phyloP scores from a whole-genome alignment of 92 coral and sea anemone genomes.

The Heliopora coerulea region DNA sequence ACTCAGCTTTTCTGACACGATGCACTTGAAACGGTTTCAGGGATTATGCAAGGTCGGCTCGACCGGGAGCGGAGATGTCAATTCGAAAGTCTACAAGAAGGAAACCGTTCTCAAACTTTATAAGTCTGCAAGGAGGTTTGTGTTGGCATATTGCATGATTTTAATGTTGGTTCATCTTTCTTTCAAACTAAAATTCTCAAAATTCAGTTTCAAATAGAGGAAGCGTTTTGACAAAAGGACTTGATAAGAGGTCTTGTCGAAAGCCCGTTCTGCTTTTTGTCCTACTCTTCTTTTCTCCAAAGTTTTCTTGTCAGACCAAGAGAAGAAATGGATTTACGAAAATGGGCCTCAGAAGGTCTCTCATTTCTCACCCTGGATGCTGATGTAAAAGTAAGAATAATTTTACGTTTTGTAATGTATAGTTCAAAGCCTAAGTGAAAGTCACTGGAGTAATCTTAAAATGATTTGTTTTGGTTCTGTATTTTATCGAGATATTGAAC shows the following conservation, averaged over 20 bases:
- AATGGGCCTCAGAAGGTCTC: constrained; percentile 95
- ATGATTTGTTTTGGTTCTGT: too few species aligned
- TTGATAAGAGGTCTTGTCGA: too few species aligned
- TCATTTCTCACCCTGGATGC: constrained; percentile 93
- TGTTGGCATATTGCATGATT: constrained; percentile 45
- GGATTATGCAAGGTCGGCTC: constrained; percentile 90
- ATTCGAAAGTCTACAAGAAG: constrained; percentile 71
- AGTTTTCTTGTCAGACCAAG: constrained; percentile 78
- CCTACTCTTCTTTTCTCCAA: neutral
- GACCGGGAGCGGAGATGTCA: constrained; percentile 81
- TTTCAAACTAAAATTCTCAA: too few species aligned
- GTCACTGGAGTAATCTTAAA: too few species aligned
- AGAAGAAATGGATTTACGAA: constrained; percentile 79
- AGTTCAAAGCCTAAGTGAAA: too few species aligned
- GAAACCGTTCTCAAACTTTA: constrained; percentile 85
- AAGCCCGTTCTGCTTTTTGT: neutral
- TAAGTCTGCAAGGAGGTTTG: constrained; percentile 80
- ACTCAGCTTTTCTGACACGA: too few species aligned
- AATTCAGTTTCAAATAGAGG: too few species aligned
- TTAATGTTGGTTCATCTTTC: too few species aligned
- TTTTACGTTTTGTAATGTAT: neutral
- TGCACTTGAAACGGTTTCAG: constrained; percentile 53
- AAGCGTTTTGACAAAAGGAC: too few species aligned
- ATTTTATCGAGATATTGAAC: too few species aligned
- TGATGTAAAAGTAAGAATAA: constrained; percentile 73